Evolutionary conservation across 1,140 invertebrate species (phyloP), one percentile per base, ranked within the genome.

Genomic region (Cryptotermes secundus): DNA sequence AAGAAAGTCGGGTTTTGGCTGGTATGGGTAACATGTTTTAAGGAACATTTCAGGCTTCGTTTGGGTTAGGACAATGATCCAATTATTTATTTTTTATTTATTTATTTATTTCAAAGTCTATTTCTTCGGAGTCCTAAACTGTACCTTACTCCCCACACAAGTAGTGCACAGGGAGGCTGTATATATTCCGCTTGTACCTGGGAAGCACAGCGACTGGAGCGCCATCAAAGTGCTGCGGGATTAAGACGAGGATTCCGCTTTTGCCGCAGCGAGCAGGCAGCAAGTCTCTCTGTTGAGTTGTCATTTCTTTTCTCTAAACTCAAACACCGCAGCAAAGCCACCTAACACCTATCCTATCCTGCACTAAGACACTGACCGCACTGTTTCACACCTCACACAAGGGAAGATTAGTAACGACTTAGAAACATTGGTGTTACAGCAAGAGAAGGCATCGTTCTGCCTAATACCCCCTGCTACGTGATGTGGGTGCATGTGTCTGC

Each of bases 301-400:
- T 72, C 59, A 72, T 72, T 72, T 72, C 59, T 72, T 72, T 72
- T 72, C 26, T 72, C 26, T 10, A 72, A 72, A 72, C 59, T 72
- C 59, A 3, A 31, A 31, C 26, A 31, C 59, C 45, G 16, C 45
- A 49, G n/a, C 59, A 72, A 72, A 72, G 59, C n/a, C 59, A 31
- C 7, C 59, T 72, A 72, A 72, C 59, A 72, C 59, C 59, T 72
- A 72, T 72, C 26, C 59, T 72, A 72, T 72, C 26, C 59, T 72
- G n/a, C 59, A 72, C 26, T 72, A 72, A 72, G 59, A 72, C 59
- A 72, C 59, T 72, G 59, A 72, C 59, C 59, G 26, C 59, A 72
- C 7, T 72, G 59, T n/a, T 72, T 72, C 59, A 31, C 59, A 72
- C 59, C 59, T 72, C 59, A 72, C n/a, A 31, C 59, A 72, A 72